Evolutionary conservation across 2,888 invertebrate species (phyloP).

Genomic region (Cheilosia scutellata): DNA sequence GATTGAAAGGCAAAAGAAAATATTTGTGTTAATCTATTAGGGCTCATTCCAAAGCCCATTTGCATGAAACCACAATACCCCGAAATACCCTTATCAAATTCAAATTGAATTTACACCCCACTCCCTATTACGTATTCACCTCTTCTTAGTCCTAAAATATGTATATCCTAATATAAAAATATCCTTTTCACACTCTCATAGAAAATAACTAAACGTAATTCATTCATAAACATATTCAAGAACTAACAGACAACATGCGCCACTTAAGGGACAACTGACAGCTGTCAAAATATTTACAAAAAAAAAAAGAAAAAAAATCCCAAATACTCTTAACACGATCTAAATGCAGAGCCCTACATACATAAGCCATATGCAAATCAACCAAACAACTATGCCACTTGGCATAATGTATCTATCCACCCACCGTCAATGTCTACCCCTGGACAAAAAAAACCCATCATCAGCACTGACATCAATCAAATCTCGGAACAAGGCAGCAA

Average conservation of each 20-base stretch:
- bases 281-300: constrained; percentile 83
- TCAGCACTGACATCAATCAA: constrained; percentile 71
- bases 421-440: constrained; percentile 10
- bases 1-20: neutral
- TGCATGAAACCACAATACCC: neutral
- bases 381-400: constrained; percentile 60
- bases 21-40: neutral
- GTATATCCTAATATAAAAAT: constrained; percentile 1
- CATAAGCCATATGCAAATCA: constrained; percentile 65
- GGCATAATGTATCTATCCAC: constrained; percentile 59
- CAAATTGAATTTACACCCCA: constrained; percentile 21
- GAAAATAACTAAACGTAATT: constrained; percentile 32
- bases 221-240: constrained; percentile 46
- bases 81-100: constrained; percentile 17
- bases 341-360: constrained; percentile 21
- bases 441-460: constrained; percentile 44
- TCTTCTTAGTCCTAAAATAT: constrained; percentile 7
- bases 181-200: constrained; percentile 24
- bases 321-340: neutral
- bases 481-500: constrained; percentile 67
- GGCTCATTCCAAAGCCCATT: neutral
- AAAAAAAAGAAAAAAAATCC: constrained; percentile 12
- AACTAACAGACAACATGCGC: constrained; percentile 43
- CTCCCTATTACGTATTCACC: neutral
- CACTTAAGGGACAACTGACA: constrained; percentile 86